These are phyloP conservation scores for Limenitis camilla DNA, from an alignment of 2,888 invertebrate species.

Conservation along the genomic window DNA sequence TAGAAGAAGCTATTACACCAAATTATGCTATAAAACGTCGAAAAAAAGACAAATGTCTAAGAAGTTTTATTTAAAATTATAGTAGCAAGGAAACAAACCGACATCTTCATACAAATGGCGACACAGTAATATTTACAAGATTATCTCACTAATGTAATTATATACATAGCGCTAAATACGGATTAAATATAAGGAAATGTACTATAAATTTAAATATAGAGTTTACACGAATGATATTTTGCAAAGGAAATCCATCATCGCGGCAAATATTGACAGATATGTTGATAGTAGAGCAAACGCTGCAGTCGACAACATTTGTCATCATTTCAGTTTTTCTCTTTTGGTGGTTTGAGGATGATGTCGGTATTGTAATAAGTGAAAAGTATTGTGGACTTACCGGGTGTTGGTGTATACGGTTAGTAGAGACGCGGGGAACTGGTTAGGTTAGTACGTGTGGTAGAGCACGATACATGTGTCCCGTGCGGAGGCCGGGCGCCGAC, in stretches of 20 bases:
- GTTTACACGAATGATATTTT: background rate
- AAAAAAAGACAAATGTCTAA: conserved; percentile 8
- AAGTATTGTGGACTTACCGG: conserved; percentile 25
- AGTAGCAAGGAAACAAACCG: conserved; percentile 9
- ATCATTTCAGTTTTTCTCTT: conserved; percentile 13
- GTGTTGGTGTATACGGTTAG: conserved; percentile 20
- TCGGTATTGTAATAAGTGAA: background rate
- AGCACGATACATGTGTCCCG: conserved; percentile 45
- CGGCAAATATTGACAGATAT: conserved; percentile 22
- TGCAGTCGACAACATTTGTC: conserved; percentile 14
- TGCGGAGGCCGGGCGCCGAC: conserved; percentile 61
- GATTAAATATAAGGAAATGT: background rate
- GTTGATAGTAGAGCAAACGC: conserved; percentile 20
- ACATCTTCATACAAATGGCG: conserved; percentile 6
- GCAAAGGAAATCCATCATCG: conserved; percentile 9
- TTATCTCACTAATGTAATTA: conserved; percentile 20
- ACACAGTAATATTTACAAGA: conserved; percentile 17
- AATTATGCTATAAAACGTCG: conserved; percentile 9
- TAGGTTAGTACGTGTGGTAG: conserved; percentile 25
- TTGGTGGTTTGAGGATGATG: background rate
- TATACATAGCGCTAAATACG: background rate
- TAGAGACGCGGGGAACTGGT: conserved; percentile 24
- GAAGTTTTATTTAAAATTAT: conserved; percentile 4
- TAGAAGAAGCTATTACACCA: conserved; percentile 1
- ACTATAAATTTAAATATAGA: background rate